phyloP scores from a whole-genome alignment of 2,888 invertebrate genomes.

The Catocala fraxini region DNA sequence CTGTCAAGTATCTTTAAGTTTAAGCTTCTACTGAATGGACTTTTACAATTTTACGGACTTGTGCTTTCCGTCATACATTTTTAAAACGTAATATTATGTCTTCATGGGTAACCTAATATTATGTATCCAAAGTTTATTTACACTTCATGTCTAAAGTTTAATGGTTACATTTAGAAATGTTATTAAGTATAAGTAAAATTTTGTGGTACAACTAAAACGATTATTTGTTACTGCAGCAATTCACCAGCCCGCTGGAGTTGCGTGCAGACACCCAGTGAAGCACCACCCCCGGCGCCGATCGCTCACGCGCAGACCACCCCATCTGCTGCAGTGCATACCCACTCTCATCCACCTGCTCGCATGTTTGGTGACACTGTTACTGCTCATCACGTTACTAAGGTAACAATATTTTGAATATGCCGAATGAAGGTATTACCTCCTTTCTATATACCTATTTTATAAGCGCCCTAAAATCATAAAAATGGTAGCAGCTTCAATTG shows the following conservation, averaged over 20 bases:
- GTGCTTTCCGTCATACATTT: too few relatives aligned
- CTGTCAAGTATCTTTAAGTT: too few relatives aligned
- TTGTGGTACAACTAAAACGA: background rate
- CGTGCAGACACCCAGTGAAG: conserved; percentile 78
- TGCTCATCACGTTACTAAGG: conserved; percentile 81
- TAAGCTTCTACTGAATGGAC: too few relatives aligned
- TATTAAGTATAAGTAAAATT: too few relatives aligned
- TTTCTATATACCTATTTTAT: too few relatives aligned
- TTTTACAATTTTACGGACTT: too few relatives aligned
- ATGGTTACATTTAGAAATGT: too few relatives aligned
- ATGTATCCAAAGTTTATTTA: too few relatives aligned
- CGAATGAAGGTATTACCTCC: background rate
- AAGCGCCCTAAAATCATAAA: background rate
- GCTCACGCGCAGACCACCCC: conserved; percentile 77
- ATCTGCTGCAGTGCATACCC: conserved; percentile 72
- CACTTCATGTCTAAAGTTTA: too few relatives aligned
- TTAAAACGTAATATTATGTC: too few relatives aligned
- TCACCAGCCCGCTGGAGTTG: conserved; percentile 84
- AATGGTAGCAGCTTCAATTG: background rate
- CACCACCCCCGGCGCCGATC: conserved; percentile 80
- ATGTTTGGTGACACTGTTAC: conserved; percentile 92
- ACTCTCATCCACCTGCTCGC: conserved; percentile 88
- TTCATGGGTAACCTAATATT: too few relatives aligned
- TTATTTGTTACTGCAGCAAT: conserved; percentile 51
- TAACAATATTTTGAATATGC: conserved; percentile 35